Conservation (phyloP, 2,113 vertebrate species). For the Nanorana parkeri region DNA sequence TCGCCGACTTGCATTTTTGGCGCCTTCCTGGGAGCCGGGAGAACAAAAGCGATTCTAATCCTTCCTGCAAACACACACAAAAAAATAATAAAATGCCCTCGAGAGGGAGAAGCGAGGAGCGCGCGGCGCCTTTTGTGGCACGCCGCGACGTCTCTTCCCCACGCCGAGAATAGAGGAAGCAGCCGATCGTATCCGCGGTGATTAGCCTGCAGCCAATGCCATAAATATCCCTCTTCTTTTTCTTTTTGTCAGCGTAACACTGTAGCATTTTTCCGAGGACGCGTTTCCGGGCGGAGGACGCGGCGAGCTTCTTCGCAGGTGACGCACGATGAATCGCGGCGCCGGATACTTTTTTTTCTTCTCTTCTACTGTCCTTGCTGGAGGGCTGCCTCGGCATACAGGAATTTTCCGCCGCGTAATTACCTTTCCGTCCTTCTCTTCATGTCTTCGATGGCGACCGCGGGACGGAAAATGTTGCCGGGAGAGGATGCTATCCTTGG, state of each 20-base stretch:
- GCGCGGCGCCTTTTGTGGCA: neutral
- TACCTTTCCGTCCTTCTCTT: neutral
- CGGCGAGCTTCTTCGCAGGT: neutral
- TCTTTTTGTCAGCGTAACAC: neutral
- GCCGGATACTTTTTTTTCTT: neutral
- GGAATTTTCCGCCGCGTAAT: neutral
- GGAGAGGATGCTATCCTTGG: neutral
- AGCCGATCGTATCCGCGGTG: slow-evolving; percentile 19
- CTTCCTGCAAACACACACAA: neutral
- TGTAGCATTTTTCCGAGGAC: neutral
- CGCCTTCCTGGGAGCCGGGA: no score
- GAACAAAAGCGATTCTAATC: neutral
- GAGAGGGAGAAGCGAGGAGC: neutral
- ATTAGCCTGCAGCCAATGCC: slow-evolving; percentile 31
- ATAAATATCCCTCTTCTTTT: slow-evolving; percentile 29
- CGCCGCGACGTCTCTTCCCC: neutral
- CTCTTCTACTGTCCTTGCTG: slow-evolving; percentile 1
- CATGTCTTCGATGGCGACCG: neutral
- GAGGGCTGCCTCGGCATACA: slow-evolving; percentile 12
- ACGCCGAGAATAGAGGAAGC: neutral
- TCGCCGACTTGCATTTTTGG: no score
- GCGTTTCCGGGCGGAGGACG: neutral
- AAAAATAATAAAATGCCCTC: neutral
- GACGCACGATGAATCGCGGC: neutral
- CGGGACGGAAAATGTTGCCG: neutral